phyloP scores from a whole-genome alignment of 2,888 invertebrate genomes.

The Linyphia triangularis region DNA sequence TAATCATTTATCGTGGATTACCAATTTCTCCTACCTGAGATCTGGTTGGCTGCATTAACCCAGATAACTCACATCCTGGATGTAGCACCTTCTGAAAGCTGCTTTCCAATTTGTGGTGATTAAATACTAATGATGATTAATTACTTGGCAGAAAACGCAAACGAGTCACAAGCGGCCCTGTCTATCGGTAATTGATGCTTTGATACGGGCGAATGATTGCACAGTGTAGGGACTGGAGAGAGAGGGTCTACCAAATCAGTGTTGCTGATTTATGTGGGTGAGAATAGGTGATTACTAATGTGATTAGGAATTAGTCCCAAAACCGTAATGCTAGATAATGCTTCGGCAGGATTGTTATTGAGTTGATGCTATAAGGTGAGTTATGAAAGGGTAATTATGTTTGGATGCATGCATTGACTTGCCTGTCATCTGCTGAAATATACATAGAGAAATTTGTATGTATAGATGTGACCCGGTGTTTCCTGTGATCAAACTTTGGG shows the following conservation, averaged over 20 bases:
- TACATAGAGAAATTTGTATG: too few relatives aligned
- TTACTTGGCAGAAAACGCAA: background rate
- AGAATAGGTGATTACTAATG: constrained; percentile 3
- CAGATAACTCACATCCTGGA: background rate
- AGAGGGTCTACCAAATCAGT: background rate
- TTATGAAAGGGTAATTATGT: background rate
- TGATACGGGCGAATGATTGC: background rate
- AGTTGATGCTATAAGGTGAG: background rate
- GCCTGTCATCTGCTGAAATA: too few relatives aligned
- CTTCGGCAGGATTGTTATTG: background rate
- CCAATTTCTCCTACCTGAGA: background rate
- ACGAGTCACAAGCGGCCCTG: background rate
- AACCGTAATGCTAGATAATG: background rate
- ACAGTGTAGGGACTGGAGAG: too few relatives aligned
- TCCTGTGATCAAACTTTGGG: too few relatives aligned
- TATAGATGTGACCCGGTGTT: too few relatives aligned
- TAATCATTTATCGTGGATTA: background rate
- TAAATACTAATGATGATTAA: constrained; percentile 3
- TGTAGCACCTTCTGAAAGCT: background rate
- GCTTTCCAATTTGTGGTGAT: background rate
- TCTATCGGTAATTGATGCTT: background rate
- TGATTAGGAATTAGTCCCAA: background rate
- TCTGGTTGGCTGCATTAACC: background rate
- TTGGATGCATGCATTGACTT: background rate
- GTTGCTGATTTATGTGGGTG: constrained; percentile 3